Percentiles rank a stretch among this genome's conserved stretches.
Evolutionary conservation across 2,113 vertebrate species (phyloP).

Genomic region (Campylomormyrus tamandua): DNA sequence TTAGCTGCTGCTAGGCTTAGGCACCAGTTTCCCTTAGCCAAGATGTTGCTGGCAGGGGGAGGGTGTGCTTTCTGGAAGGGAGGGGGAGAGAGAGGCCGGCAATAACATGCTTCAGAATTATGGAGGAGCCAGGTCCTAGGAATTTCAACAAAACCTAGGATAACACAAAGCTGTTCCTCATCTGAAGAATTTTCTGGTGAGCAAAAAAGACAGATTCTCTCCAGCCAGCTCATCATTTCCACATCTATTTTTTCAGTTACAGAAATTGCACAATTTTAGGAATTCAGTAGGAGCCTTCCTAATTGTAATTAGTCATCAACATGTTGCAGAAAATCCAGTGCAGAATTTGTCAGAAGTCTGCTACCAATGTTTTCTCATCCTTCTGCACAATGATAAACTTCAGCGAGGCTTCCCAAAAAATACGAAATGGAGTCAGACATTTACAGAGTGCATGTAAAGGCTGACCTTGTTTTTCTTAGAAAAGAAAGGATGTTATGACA

Average conservation of each 20-base stretch:
- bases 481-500: background rate
- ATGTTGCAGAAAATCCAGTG: background rate
- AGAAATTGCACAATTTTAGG: background rate
- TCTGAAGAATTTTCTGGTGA: background rate
- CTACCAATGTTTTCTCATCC: background rate
- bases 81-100: background rate
- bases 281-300: background rate
- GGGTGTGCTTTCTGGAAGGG: background rate
- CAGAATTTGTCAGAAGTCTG: background rate
- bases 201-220: background rate
- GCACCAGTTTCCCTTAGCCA: background rate
- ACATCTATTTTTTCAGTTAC: background rate
- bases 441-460: background rate
- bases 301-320: background rate
- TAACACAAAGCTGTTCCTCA: background rate
- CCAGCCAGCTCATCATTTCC: background rate
- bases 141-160: background rate
- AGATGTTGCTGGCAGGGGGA: background rate
- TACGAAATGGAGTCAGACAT: background rate
- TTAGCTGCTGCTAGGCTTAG: background rate
- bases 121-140: background rate
- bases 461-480: background rate
- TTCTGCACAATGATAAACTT: background rate
- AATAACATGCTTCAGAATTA: constrained; percentile 5
- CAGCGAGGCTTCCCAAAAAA: background rate